These are phyloP conservation scores for Panulirus ornatus DNA, from an alignment of 1,140 invertebrate genomes.

Conservation along the genomic window DNA sequence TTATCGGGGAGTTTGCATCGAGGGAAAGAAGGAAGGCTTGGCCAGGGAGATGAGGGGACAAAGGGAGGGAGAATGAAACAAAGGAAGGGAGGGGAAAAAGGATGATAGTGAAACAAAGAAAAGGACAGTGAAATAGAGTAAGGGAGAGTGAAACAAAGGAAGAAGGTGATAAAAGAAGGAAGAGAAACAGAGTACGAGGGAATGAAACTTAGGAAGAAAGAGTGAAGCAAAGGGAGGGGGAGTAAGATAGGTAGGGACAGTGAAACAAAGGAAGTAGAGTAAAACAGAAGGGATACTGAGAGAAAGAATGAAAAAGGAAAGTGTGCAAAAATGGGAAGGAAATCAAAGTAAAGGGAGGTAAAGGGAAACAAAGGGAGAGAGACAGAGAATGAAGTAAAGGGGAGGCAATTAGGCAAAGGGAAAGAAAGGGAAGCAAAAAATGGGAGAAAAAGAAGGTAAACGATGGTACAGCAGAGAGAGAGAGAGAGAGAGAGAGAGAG, in stretches of 20 bases:
- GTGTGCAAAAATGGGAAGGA: not conserved
- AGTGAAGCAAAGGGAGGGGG: no score
- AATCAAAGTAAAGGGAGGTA: not conserved
- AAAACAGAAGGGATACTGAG: not conserved
- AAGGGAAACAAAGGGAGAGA: not conserved
- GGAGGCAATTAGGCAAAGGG: no score
- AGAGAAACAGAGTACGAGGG: no score
- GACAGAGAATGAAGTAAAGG: not conserved
- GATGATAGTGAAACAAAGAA: not conserved
- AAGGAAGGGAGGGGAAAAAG: not conserved
- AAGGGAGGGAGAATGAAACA: not conserved
- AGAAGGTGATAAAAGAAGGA: not conserved
- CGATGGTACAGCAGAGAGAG: not conserved
- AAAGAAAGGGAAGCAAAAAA: not conserved
- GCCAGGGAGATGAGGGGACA: not conserved
- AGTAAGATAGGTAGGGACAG: not conserved
- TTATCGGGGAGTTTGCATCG: not conserved
- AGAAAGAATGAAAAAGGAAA: not conserved
- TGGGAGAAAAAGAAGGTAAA: not conserved
- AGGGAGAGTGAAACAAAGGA: not conserved
- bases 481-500: conserved; percentile 24
- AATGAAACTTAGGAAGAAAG: no score
- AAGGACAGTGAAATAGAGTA: not conserved
- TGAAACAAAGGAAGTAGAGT: not conserved
- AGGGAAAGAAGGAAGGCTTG: not conserved